A percentile compares a stretch with the other conserved stretches of the same genome.
Conservation (phyloP, 2,888 invertebrate species). For the Drosophila lutescens region DNA sequence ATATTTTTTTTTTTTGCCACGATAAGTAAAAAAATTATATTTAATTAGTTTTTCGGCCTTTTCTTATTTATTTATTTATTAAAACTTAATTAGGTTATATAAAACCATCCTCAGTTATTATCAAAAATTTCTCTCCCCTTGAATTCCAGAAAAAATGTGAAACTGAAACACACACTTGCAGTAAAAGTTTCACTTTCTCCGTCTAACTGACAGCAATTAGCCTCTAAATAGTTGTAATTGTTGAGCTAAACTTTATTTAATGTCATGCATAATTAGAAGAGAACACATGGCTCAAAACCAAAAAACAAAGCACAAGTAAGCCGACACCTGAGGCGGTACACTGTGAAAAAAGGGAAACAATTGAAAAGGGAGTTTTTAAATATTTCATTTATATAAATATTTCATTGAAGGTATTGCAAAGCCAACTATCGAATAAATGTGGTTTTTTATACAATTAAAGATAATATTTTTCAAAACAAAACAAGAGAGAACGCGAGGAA, state of each 20-base stretch:
- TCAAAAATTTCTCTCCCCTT: not conserved
- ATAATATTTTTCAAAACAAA: too few species aligned
- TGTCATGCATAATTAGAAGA: conserved; percentile 71
- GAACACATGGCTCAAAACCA: conserved; percentile 16
- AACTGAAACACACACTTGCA: not conserved
- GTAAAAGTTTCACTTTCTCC: conserved; percentile 37
- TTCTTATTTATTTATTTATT: too few species aligned
- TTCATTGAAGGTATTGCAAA: too few species aligned
- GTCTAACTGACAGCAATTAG: conserved; percentile 61
- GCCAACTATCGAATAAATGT: too few species aligned
- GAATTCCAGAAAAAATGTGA: not conserved
- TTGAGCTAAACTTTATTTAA: conserved; percentile 76
- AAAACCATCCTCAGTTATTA: not conserved
- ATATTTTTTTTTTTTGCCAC: too few species aligned
- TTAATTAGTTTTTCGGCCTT: not conserved
- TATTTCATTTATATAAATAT: too few species aligned
- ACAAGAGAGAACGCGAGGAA: too few species aligned
- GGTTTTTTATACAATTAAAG: too few species aligned
- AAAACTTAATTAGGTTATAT: too few species aligned
- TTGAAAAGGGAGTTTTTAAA: too few species aligned
- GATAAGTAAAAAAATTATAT: not conserved
- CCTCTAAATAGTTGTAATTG: conserved; percentile 77
- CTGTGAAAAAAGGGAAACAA: not conserved
- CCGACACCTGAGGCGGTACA: conserved; percentile 22
- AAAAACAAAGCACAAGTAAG: conserved; percentile 25